These are phyloP conservation scores for Andrena flavipes DNA, from an alignment of 2,888 invertebrate species.

Conservation along the genomic window DNA sequence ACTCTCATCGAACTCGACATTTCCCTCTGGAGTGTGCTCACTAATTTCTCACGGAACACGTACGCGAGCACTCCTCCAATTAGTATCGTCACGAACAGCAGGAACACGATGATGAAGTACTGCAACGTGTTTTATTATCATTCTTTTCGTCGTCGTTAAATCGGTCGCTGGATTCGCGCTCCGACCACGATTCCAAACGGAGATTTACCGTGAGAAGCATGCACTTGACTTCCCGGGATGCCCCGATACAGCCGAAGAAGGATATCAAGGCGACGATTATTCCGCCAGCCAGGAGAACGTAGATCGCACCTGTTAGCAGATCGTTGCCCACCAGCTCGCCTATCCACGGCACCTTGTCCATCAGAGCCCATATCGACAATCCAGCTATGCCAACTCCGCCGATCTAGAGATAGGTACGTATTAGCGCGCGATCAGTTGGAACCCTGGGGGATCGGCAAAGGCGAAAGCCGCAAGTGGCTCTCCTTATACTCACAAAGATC, in stretches of 20 bases:
- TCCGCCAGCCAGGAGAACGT: slow-evolving; percentile 93
- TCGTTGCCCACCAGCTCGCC: slow-evolving; percentile 94
- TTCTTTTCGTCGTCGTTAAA: not conserved
- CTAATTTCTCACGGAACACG: slow-evolving; percentile 94
- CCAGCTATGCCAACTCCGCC: slow-evolving; percentile 92
- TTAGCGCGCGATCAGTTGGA: no score
- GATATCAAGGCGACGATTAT: slow-evolving; percentile 93
- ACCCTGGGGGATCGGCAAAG: no score
- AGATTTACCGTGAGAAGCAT: slow-evolving; percentile 93
- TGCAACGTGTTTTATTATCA: slow-evolving; percentile 83
- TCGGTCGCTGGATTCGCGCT: not conserved
- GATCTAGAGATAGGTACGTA: slow-evolving; percentile 86
- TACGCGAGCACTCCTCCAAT: slow-evolving; percentile 96
- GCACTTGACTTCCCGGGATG: slow-evolving; percentile 97
- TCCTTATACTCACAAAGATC: slow-evolving; percentile 91
- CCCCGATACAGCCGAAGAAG: slow-evolving; percentile 96
- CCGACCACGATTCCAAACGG: not conserved
- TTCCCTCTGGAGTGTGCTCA: slow-evolving; percentile 90
- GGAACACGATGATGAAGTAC: slow-evolving; percentile 95
- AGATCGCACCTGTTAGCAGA: slow-evolving; percentile 94
- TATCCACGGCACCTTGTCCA: slow-evolving; percentile 92
- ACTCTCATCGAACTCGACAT: slow-evolving; percentile 91
- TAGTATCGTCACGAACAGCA: slow-evolving; percentile 95
- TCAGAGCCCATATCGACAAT: slow-evolving; percentile 93
- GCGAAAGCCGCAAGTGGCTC: no score